A percentile compares a stretch with the other conserved stretches of the same genome.
These are phyloP conservation scores for Rhamnusium bicolor DNA, from an alignment of 2,888 invertebrate genomes.

Conservation along the genomic window DNA sequence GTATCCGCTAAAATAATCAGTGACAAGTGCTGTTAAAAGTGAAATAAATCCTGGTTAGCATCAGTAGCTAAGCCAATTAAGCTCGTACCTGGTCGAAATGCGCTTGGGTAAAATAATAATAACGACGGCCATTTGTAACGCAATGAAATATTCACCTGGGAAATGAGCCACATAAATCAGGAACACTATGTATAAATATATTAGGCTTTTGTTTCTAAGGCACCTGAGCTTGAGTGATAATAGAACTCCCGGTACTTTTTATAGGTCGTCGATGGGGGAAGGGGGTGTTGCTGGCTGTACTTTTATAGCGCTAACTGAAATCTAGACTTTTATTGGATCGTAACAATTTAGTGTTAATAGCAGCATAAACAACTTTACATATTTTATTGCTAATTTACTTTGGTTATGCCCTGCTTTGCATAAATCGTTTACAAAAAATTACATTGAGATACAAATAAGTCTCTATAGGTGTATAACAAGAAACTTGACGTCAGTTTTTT, in stretches of 20 bases:
- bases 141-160: slow-evolving; percentile 65
- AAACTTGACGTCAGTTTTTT: no score
- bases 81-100: slow-evolving; percentile 61
- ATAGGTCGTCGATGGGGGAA: neutral
- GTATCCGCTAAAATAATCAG: slow-evolving; percentile 64
- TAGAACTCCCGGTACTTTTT: slow-evolving; percentile 9
- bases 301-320: slow-evolving; percentile 27
- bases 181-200: slow-evolving; percentile 55
- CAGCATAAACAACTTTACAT: slow-evolving; percentile 22
- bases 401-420: slow-evolving; percentile 11
- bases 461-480: neutral
- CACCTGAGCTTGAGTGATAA: slow-evolving; percentile 46
- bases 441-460: slow-evolving; percentile 1
- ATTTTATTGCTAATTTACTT: slow-evolving; percentile 27
- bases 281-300: slow-evolving; percentile 2
- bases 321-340: slow-evolving; percentile 25
- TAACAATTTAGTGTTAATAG: slow-evolving; percentile 27
- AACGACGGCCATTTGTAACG: slow-evolving; percentile 66
- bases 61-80: slow-evolving; percentile 66
- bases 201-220: slow-evolving; percentile 53
- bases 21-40: slow-evolving; percentile 65
- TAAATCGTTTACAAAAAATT: slow-evolving; percentile 8
- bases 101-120: slow-evolving; percentile 65
- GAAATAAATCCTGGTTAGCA: slow-evolving; percentile 65
- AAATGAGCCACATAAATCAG: slow-evolving; percentile 57